Percentiles rank a stretch among this genome's conserved stretches.
Conservation (phyloP, 2,888 invertebrate genomes). For the Callosobruchus maculatus region DNA sequence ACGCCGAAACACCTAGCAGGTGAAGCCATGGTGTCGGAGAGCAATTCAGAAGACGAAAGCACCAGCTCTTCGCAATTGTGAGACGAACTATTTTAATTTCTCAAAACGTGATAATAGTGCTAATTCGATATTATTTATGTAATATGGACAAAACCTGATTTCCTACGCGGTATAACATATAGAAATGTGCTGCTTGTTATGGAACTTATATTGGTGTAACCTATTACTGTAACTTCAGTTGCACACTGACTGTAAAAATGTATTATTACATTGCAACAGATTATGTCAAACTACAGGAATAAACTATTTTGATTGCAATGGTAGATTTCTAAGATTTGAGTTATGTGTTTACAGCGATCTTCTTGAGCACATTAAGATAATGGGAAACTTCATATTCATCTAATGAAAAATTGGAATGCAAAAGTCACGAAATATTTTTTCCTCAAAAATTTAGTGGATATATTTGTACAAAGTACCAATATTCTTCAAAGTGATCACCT, state of each 20-base stretch:
- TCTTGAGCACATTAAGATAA: not conserved
- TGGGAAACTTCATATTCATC: too few species aligned
- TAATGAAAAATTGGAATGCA: too few species aligned
- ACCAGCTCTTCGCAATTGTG: slow-evolving; percentile 51
- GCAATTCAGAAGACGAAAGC: slow-evolving; percentile 58
- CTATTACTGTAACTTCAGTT: not conserved
- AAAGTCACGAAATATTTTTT: too few species aligned
- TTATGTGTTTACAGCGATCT: not conserved
- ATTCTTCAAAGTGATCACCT: too few species aligned
- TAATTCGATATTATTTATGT: not conserved
- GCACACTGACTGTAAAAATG: not conserved
- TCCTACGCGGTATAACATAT: not conserved
- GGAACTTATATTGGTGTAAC: not conserved
- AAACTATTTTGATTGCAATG: not conserved
- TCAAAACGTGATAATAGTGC: not conserved
- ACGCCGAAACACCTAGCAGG: slow-evolving; percentile 65
- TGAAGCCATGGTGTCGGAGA: slow-evolving; percentile 66
- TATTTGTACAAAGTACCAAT: too few species aligned
- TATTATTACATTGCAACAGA: not conserved
- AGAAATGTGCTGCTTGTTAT: not conserved
- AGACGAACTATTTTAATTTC: slow-evolving; percentile 21
- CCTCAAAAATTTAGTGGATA: too few species aligned
- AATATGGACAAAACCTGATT: not conserved
- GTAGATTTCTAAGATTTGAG: not conserved
- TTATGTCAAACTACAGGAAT: not conserved